Conservation (phyloP, 2,888 invertebrate genomes). For the Acronicta psi region DNA sequence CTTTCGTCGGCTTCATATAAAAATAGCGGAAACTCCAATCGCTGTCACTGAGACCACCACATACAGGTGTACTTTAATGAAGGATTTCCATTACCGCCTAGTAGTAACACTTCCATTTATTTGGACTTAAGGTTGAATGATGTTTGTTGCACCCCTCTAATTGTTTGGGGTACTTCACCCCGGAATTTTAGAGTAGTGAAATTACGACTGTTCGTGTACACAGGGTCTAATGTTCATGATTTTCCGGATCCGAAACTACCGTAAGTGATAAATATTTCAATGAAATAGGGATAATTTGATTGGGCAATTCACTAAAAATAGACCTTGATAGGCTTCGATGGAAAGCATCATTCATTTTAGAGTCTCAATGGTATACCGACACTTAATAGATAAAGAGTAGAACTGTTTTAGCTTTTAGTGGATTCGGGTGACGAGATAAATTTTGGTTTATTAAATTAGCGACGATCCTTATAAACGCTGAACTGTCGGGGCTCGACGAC, state of each 20-base stretch:
- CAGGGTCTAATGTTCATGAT: background rate
- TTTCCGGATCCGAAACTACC: no score
- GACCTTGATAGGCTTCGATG: no score
- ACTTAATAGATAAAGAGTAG: no score
- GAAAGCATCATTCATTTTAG: no score
- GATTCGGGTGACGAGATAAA: background rate
- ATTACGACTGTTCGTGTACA: constrained; percentile 1
- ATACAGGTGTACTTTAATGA: constrained; percentile 36
- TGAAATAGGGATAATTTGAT: no score
- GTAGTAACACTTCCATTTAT: constrained; percentile 47
- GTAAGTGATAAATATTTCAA: no score
- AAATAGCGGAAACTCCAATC: constrained; percentile 7
- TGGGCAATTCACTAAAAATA: no score
- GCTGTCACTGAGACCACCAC: constrained; percentile 19
- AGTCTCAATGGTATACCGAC: no score
- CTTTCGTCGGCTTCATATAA: no score
- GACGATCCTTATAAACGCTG: background rate
- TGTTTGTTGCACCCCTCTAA: constrained; percentile 31
- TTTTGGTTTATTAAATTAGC: no score
- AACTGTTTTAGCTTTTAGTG: background rate
- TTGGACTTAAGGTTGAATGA: constrained; percentile 38
- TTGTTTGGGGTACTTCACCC: constrained; percentile 42
- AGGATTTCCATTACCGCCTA: constrained; percentile 48
- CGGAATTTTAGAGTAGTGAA: constrained; percentile 23
- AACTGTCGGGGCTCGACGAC: background rate